A percentile compares a stretch with the other conserved stretches of the same genome.
Evolutionary conservation across 2,797 vertebrate genomes (phyloP).

Genomic region (Enteromius afrohamiltoni): DNA sequence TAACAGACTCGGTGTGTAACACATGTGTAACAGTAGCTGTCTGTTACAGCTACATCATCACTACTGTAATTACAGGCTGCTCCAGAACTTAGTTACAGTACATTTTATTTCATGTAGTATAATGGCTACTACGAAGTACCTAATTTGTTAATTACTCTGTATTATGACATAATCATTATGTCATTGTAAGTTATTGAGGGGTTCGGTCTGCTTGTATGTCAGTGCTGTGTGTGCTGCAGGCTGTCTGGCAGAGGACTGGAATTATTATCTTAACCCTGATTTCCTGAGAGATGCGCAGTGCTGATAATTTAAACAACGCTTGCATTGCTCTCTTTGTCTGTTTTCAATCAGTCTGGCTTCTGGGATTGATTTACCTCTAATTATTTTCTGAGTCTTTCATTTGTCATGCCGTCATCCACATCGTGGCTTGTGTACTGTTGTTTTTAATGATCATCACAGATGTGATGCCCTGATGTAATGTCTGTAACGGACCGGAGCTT

Average conservation of each 20-base stretch:
- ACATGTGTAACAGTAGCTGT: no score
- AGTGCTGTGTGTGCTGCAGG: neutral
- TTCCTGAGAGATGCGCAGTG: neutral
- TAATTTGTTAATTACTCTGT: no score
- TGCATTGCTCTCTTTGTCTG: constrained; percentile 16
- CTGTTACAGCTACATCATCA: no score
- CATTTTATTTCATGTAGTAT: no score
- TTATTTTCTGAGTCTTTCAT: constrained; percentile 28
- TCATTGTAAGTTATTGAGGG: neutral
- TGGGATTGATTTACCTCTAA: neutral
- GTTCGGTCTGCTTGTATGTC: neutral
- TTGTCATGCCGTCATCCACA: neutral
- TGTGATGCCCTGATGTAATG: neutral
- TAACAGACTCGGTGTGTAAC: no score
- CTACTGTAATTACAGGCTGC: no score
- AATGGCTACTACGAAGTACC: no score
- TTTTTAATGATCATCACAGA: constrained; percentile 18
- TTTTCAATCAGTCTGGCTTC: constrained; percentile 54
- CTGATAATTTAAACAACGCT: constrained; percentile 10
- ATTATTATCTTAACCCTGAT: constrained; percentile 35
- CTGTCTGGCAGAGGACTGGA: neutral
- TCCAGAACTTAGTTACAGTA: no score
- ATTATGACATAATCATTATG: neutral
- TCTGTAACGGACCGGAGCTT: neutral
- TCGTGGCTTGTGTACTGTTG: neutral